These are phyloP conservation scores for Momotus momota DNA, from an alignment of 2,797 vertebrate genomes.

Conservation along the genomic window DNA sequence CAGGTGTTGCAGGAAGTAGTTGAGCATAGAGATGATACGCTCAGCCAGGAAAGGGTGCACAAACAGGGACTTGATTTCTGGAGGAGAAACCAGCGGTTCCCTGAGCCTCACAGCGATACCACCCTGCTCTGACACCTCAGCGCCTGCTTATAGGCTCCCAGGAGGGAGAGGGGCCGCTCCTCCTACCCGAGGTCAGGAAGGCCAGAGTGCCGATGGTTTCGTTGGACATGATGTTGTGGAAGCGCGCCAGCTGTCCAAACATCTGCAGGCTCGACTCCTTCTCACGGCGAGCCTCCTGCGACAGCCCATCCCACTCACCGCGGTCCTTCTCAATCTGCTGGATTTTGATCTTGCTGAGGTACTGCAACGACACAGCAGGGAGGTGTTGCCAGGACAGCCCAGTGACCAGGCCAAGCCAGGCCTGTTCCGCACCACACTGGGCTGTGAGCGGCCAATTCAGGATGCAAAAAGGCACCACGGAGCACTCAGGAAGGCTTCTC, in stretches of 20 bases:
- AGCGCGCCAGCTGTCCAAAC: slow-evolving; percentile 96
- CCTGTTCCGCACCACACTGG: accelerated
- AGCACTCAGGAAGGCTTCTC: neutral
- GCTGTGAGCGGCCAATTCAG: neutral
- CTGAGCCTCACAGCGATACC: neutral
- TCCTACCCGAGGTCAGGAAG: slow-evolving; percentile 95
- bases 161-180: neutral
- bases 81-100: slow-evolving; percentile 21
- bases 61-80: slow-evolving; percentile 95
- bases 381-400: neutral
- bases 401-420: neutral
- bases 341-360: slow-evolving; percentile 98
- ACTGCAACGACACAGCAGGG: slow-evolving; percentile 77
- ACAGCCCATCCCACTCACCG: slow-evolving; percentile 92
- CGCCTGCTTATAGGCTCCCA: neutral
- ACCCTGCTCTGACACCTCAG: neutral
- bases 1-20: slow-evolving; percentile 97
- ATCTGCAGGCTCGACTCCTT: slow-evolving; percentile 96
- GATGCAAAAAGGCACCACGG: accelerated
- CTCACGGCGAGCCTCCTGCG: slow-evolving; percentile 90
- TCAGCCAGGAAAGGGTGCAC: slow-evolving; percentile 96
- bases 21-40: slow-evolving; percentile 98
- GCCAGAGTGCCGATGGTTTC: slow-evolving; percentile 97
- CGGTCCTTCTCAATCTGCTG: slow-evolving; percentile 95
- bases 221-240: slow-evolving; percentile 99